Evolutionary conservation across 2,113 vertebrate genomes (phyloP), one percentile per base, ranked within the genome.

Genomic region (Toxotes jaculatrix): DNA sequence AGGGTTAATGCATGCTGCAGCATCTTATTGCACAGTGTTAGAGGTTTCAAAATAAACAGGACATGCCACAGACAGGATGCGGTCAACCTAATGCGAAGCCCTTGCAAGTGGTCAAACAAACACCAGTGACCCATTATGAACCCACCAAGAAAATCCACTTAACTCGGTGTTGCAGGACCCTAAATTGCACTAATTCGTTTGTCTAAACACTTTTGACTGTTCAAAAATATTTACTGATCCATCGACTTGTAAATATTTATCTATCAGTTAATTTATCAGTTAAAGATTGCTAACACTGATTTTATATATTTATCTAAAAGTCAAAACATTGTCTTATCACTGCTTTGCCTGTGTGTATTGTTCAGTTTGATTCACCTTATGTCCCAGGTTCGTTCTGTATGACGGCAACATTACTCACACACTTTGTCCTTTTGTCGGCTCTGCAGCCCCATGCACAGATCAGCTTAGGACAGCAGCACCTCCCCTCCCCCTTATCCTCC

Each of bases 401-500:
- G 76, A 82, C 61, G 12, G 75, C 42, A 78, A 69, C 86, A 82
- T 88, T 89, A 67, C 89, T 81, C 72, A 79, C 87, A 90, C 89
- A 69, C 69, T 79, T 90, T 79, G 59, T 78, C 47, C 74, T 72
- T 59, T 40, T 66, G 53, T 83, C 47, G 31, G 79, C 63, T 82
- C 87, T 84, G 86, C 79, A 87, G 82, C 78, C 64, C 79, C 77
- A 69, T 80, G 73, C 59, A 80, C 82, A 88, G 89, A 92, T 90
- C 90, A 90, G 65, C 74, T 86, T 64, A 82, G 85, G 83, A 87
- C 91, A 90, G 76, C 78, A 32, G 40, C 55, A 9, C 38, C 67
- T 38, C 53, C 45, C 63, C 47, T 43, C 45, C 36, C 6, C 9
- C 9, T 23, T 73, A 14, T 45, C 79, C 67, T 77, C 77, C 74